Evolutionary conservation across 1,140 invertebrate species (phyloP), one percentile per base, ranked within the genome.

Genomic region (Drosophila yakuba): DNA sequence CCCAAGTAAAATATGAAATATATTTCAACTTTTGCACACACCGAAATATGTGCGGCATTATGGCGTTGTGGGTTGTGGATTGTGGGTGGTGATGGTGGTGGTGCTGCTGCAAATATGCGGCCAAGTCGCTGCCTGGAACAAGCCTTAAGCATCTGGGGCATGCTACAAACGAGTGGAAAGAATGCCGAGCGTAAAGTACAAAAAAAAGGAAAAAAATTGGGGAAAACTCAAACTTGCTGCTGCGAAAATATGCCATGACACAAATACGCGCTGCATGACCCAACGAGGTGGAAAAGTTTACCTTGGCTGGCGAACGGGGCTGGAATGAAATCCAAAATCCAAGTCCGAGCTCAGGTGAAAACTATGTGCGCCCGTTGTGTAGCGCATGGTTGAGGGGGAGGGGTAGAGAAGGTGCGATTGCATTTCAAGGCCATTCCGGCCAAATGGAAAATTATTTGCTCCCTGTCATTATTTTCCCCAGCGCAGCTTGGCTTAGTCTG

Each of bases 1-100:
- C 84, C 66, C 82, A 80, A 81, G 84, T 88, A 89, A 88, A 88
- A 89, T 89, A 88, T 88, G 84, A 88, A 89, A 88, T 89, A 89
- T 88, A 84, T 84, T 88, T 89, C 68, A 88, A 84, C 84, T 88
- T 88, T 83, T 78, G 78, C 69, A 62, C 82, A 74, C 74, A 83
- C 47, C 61, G 36, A 89, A 88, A 89, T 89, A 84, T 80, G 76
- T 88, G 84, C 59, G 62, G 84, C 84, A 86, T 86, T 58, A 44
- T 38, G 50, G 32, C 32, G 32, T 2, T 32, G 32, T 32, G 32
- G 32, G 32, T 32, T 32, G 32, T 8, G 32, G 32, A 32, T 32
- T 32, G 32, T 10, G 32, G 32, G 32, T 32, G 32, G 63, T 23
- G 47, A 20, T 56, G 44, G 35, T 17, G 58, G 36, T 10, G 50